Evolutionary conservation across 1,140 invertebrate species (phyloP).

Genomic region (Potamilus streckersoni): DNA sequence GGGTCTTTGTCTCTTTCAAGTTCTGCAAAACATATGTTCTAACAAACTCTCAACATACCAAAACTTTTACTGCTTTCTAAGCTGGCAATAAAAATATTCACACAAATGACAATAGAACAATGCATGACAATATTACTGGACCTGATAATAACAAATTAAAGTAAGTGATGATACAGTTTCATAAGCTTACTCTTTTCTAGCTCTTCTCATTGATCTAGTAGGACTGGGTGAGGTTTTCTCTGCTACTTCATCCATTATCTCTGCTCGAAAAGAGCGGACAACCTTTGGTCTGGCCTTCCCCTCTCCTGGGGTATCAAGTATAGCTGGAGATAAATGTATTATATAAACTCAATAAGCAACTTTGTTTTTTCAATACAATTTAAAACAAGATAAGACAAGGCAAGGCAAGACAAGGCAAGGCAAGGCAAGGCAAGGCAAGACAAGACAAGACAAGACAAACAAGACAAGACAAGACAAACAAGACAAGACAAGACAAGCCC

Average conservation of each 20-base stretch:
- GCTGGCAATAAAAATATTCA: too few species aligned
- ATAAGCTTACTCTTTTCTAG: too few species aligned
- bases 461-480: constrained; percentile 14
- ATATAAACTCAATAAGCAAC: too few species aligned
- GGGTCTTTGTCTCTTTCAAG: too few species aligned
- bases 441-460: neutral
- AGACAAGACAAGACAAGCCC: constrained; percentile 15
- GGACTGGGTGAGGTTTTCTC: neutral
- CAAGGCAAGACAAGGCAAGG: constrained; percentile 1
- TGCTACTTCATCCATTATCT: constrained; percentile 18
- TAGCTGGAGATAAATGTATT: constrained; percentile 25
- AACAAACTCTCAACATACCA: too few species aligned
- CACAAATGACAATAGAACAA: too few species aligned
- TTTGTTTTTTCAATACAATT: neutral
- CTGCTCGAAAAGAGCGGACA: constrained; percentile 38
- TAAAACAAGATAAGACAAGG: neutral
- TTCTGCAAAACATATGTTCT: too few species aligned
- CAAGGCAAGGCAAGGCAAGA: constrained; percentile 10
- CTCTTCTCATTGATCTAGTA: too few species aligned
- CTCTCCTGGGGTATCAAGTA: constrained; percentile 31
- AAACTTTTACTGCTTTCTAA: too few species aligned
- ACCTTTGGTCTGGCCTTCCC: constrained; percentile 33
- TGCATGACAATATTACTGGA: too few species aligned
- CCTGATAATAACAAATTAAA: too few species aligned
- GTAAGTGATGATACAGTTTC: too few species aligned